A percentile compares a stretch with the other conserved stretches of the same genome.
Evolutionary conservation across 2,888 invertebrate species (phyloP).

Genomic region (Euplagia quadripunctaria): DNA sequence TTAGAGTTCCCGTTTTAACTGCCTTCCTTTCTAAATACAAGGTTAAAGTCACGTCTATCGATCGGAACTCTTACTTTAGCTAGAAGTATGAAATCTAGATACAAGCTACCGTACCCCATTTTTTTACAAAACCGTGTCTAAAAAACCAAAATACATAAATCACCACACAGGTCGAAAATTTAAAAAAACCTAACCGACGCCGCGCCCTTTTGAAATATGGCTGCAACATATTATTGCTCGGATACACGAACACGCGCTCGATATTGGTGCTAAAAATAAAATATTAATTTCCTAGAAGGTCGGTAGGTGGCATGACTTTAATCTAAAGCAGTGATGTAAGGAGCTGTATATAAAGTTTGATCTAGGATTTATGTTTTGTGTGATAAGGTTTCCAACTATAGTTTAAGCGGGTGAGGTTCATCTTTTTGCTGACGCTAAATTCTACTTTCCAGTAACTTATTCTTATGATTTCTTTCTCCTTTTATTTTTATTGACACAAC

Average conservation of each 20-base stretch:
- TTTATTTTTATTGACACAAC: too few relatives aligned
- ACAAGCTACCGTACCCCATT: slow-evolving; percentile 8
- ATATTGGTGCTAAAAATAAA: slow-evolving; percentile 79
- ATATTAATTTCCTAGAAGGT: slow-evolving; percentile 81
- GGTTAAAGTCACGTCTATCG: not conserved
- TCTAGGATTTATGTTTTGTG: slow-evolving; percentile 44
- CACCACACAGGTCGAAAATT: slow-evolving; percentile 52
- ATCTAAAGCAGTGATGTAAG: slow-evolving; percentile 61
- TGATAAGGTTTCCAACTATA: slow-evolving; percentile 30
- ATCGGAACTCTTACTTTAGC: not conserved
- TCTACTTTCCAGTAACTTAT: not conserved
- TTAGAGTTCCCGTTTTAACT: too few relatives aligned
- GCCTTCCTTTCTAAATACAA: too few relatives aligned
- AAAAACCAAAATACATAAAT: slow-evolving; percentile 49
- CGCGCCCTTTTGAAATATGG: slow-evolving; percentile 79
- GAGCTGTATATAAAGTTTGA: slow-evolving; percentile 52
- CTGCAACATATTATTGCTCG: slow-evolving; percentile 70
- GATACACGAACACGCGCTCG: slow-evolving; percentile 70
- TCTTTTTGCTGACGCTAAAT: not conserved
- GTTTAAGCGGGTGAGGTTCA: slow-evolving; percentile 2
- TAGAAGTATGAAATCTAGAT: slow-evolving; percentile 16
- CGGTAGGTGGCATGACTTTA: slow-evolving; percentile 67
- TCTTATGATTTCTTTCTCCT: not conserved
- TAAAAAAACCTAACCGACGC: slow-evolving; percentile 72
- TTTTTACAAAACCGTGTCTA: slow-evolving; percentile 19